phyloP scores from a whole-genome alignment of 64 coral and sea anemone species.

The Montipora foliosa region DNA sequence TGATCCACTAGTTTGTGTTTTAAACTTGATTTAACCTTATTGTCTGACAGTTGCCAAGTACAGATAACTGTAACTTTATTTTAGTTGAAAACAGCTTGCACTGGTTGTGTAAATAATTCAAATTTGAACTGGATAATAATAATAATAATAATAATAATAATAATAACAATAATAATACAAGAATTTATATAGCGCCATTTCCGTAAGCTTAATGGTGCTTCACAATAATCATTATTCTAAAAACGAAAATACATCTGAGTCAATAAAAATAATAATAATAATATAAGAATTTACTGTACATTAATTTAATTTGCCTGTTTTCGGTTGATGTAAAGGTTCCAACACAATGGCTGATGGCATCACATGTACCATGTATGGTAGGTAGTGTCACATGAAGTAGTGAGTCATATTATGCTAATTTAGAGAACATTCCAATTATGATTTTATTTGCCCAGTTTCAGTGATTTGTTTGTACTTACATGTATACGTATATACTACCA shows the following conservation, averaged over 20 bases:
- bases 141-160: too few relatives aligned
- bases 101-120: not conserved
- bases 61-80: slow-evolving; percentile 15
- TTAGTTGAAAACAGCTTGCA: slow-evolving; percentile 7
- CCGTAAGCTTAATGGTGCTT: too few relatives aligned
- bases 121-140: not conserved
- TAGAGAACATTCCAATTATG: not conserved
- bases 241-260: too few relatives aligned
- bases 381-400: slow-evolving; percentile 17
- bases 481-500: slow-evolving; percentile 8
- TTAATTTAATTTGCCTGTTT: slow-evolving; percentile 9
- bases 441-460: slow-evolving; percentile 21
- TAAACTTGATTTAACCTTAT: slow-evolving; percentile 19
- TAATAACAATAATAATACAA: too few relatives aligned
- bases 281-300: not conserved
- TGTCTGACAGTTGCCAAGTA: slow-evolving; percentile 7
- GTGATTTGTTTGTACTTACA: slow-evolving; percentile 15
- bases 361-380: slow-evolving; percentile 2
- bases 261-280: too few relatives aligned
- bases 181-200: too few relatives aligned
- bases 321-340: slow-evolving; percentile 1
- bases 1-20: not conserved
- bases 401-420: slow-evolving; percentile 11
- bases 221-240: too few relatives aligned
- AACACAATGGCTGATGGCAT: slow-evolving; percentile 10